Base-by-base conservation (phyloP, 1,140 invertebrate genomes). In the Rhagoletis pomonella region DNA sequence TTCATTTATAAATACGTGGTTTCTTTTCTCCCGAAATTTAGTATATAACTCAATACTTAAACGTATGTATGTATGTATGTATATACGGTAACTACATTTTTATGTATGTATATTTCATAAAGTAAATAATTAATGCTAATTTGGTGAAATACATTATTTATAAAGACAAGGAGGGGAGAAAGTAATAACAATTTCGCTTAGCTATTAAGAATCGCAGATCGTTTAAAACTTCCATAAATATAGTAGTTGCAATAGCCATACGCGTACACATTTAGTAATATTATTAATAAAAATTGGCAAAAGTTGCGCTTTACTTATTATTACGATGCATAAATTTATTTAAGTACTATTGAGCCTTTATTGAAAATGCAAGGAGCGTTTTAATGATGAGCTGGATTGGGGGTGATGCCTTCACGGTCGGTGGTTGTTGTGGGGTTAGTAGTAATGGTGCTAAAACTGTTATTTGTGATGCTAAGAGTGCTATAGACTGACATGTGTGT, bases 321-420 rank as follows among this genome's bases (percentile, higher is more conserved):
- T 29, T 29, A 29, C 29, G 29, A 29, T 7, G 47, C 50, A 81
- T 81, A 81, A 39, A 73, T 14, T 62, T 67, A 67, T 19, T 81
- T 81, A 81, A 81, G 73, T 81, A 81, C 73, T 81, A 81, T 81
- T 81, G 73, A 81, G 73, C 73, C 47, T 81, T 81, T 19, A 81
- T 81, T 81, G 14, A 58, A 81, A 55, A 55, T 81, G 14, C 19
- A 39, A 47, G 14, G 17, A 81, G 47, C 42, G 67, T 10, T 73
- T 73, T 73, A 47, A 47, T 73, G 10, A 73, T 73, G 67, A 73
- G 44, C 10, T 10, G 39, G 67, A 3, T 73, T n/a, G 42, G 9
- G 7, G 3, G 67, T 44, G 39, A 69, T 69, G 12, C 65, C 17
- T 42, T 0, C 42, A 1, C 17, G 67, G 42, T 73, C 67, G 67